Evolutionary conservation across 2,888 invertebrate species (phyloP).

Genomic region (Empis stercorea): DNA sequence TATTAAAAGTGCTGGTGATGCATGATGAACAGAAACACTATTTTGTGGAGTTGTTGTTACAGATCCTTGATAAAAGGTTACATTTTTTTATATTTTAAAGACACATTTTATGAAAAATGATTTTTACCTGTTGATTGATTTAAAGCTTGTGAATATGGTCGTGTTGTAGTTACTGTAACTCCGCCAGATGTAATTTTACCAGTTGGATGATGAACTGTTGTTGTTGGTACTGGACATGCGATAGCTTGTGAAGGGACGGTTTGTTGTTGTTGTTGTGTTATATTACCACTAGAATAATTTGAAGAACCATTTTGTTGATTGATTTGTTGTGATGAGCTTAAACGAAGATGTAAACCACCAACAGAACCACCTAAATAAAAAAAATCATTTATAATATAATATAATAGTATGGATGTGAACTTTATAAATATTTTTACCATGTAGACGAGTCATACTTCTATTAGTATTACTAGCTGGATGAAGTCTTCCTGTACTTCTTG

Average conservation of each 20-base stretch:
- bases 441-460: constrained; percentile 65
- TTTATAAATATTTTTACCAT: constrained; percentile 39
- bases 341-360: constrained; percentile 61
- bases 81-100: background rate
- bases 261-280: constrained; percentile 3
- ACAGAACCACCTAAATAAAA: constrained; percentile 44
- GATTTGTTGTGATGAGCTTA: constrained; percentile 66
- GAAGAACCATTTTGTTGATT: constrained; percentile 42
- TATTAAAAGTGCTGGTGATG: constrained; percentile 29
- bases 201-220: background rate
- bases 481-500: constrained; percentile 59
- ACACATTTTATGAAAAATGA: background rate
- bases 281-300: constrained; percentile 24
- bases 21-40: constrained; percentile 35
- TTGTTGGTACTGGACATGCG: background rate
- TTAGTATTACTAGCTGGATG: constrained; percentile 60
- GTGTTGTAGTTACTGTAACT: constrained; percentile 42
- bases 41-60: constrained; percentile 31
- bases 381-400: background rate
- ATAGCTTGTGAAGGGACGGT: background rate
- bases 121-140: constrained; percentile 32
- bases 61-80: constrained; percentile 19
- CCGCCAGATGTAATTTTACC: constrained; percentile 39
- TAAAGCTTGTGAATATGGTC: constrained; percentile 11
- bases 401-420: no score